These are phyloP conservation scores for Pagetopsis macropterus DNA, from an alignment of 2,797 vertebrate species.

Conservation along the genomic window DNA sequence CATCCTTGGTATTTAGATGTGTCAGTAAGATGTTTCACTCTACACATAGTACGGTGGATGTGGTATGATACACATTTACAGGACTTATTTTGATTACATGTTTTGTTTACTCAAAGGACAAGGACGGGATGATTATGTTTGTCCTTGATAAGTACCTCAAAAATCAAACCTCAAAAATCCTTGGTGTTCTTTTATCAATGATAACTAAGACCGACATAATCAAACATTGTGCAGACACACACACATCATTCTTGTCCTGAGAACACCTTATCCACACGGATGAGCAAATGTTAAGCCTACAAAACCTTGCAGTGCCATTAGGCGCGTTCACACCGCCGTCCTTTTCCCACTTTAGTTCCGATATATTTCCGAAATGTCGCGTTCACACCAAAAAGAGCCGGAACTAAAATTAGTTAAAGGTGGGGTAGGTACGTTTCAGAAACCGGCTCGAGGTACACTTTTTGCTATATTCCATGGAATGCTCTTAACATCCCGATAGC, in stretches of 20 bases:
- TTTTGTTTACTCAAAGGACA: slow-evolving; percentile 36
- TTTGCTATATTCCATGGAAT: too few species aligned
- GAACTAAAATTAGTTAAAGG: too few species aligned
- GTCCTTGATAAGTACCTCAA: neutral
- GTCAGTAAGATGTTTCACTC: slow-evolving; percentile 3
- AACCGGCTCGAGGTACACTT: too few species aligned
- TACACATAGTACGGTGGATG: neutral
- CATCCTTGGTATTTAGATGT: slow-evolving; percentile 31
- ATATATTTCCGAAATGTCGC: too few species aligned
- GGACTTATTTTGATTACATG: slow-evolving; percentile 17
- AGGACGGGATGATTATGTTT: slow-evolving; percentile 11
- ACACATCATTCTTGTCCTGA: slow-evolving; percentile 6
- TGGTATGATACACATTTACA: neutral
- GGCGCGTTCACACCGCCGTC: too few species aligned
- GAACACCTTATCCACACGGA: slow-evolving; percentile 32
- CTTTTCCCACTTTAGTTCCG: too few species aligned
- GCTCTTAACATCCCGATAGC: too few species aligned
- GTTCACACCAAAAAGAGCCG: too few species aligned
- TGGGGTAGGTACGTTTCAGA: too few species aligned
- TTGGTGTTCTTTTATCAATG: slow-evolving; percentile 18
- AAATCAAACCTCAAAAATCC: slow-evolving; percentile 3
- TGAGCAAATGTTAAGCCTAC: slow-evolving; percentile 41
- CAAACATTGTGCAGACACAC: slow-evolving; percentile 13
- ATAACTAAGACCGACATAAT: slow-evolving; percentile 8
- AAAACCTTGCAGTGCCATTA: slow-evolving; percentile 43